Base-by-base conservation (phyloP, 2,113 vertebrate genomes). In the Morone chrysops region DNA sequence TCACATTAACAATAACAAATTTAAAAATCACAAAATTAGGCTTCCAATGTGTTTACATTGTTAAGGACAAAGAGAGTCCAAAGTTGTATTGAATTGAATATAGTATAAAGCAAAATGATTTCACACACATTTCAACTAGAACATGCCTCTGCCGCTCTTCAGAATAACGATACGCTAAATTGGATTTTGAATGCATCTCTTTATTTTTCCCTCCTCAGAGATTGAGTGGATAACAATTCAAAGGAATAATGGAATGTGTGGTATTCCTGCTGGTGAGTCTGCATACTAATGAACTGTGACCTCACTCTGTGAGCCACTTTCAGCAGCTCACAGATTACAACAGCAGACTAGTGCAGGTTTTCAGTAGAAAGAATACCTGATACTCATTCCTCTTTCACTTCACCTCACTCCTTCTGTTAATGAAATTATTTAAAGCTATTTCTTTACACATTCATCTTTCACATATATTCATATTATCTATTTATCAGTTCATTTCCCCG, bases 211-310 rank as follows among this genome's bases (percentile, higher is more conserved):
- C 18, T 69, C 71, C 75, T 72, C 25, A 25, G 43, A 62, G 16
- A 70, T 9, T 56, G 43, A 78, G 53, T 53, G 66, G 48, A 78
- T 59, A 47, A 38, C 66, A 81, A 87, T 85, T 80, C 71, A 68
- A 72, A 86, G 59, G 53, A 87, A 84, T 66, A 57, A 77, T 70
- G 78, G 66, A 85, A 90, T 80, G 68, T 65, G 13, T 86, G 81
- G 80, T 75, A 86, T 90, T 85, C 68, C 51, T 72, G 74, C 61
- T 79, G 17, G 75, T 66, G 80, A 80, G 81, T 36, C 54, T 78
- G 85, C 75, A 89, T 81, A 78, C 57, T 81, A 86, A 88, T 88
- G 66, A 89, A 66, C 38, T 78, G 47, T 89, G 80, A 83, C 75
- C 38, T 83, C 70, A 79, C 72, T 74, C 45, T 76, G 53, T 1